These are phyloP conservation scores for Liodrosophila aerea DNA, from an alignment of 2,888 invertebrate species.

Conservation along the genomic window DNA sequence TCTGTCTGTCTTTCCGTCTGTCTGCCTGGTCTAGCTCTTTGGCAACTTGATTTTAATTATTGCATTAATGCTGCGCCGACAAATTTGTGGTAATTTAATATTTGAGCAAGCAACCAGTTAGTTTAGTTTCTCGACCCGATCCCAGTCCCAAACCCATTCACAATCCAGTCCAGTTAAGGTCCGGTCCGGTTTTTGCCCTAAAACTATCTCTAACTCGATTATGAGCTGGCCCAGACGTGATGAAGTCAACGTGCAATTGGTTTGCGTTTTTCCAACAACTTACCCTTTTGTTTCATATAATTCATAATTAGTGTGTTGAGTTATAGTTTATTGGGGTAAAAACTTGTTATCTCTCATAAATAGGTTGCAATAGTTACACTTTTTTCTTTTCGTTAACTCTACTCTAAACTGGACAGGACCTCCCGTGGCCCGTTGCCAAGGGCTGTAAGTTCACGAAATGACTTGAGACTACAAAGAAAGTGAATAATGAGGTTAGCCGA, in stretches of 20 bases:
- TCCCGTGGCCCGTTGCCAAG: slow-evolving; percentile 26
- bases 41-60: slow-evolving; percentile 76
- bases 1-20: slow-evolving; percentile 13
- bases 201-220: slow-evolving; percentile 43
- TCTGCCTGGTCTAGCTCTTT: slow-evolving; percentile 38
- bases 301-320: slow-evolving; percentile 70
- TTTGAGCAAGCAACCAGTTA: slow-evolving; percentile 54
- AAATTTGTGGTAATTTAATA: slow-evolving; percentile 77
- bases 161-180: slow-evolving; percentile 40
- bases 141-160: slow-evolving; percentile 8
- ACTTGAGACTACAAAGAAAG: slow-evolving; percentile 40
- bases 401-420: slow-evolving; percentile 18
- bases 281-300: slow-evolving; percentile 62
- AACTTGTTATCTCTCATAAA: slow-evolving; percentile 56
- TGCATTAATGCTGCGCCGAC: slow-evolving; percentile 73
- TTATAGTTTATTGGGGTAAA: slow-evolving; percentile 58
- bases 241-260: slow-evolving; percentile 71
- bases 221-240: slow-evolving; percentile 37
- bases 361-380: slow-evolving; percentile 12
- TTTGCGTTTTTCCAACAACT: slow-evolving; percentile 25
- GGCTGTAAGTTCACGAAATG: slow-evolving; percentile 41
- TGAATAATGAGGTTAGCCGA: slow-evolving; percentile 52
- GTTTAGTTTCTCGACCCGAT: slow-evolving; percentile 38
- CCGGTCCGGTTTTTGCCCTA: slow-evolving; percentile 35
- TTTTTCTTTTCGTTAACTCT: neutral